phyloP scores from a whole-genome alignment of 2,888 invertebrate genomes.

The Aphidius colemani region DNA sequence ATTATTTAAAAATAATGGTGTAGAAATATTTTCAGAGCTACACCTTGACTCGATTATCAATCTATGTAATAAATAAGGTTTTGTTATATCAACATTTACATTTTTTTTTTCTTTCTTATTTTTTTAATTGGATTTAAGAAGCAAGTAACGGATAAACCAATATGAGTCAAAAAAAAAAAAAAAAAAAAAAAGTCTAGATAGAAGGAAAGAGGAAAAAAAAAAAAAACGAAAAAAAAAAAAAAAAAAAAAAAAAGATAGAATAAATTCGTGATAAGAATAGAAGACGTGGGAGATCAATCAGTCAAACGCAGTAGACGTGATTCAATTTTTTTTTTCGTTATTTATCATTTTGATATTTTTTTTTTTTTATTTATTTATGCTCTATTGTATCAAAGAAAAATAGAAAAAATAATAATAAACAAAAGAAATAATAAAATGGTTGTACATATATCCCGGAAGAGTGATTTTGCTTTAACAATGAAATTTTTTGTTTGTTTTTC shows the following conservation, averaged over 20 bases:
- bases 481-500: background rate
- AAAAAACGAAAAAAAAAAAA: slow-evolving; percentile 1
- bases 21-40: background rate
- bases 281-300: slow-evolving; percentile 13
- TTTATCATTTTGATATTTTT: background rate
- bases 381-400: background rate
- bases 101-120: background rate
- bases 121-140: background rate
- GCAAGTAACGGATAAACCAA: slow-evolving; percentile 10
- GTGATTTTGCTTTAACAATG: background rate
- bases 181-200: background rate
- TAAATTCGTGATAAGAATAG: background rate
- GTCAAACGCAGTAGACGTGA: slow-evolving; percentile 13
- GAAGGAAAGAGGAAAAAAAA: background rate
- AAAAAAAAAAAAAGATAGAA: background rate
- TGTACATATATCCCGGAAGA: background rate
- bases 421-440: background rate
- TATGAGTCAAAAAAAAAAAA: slow-evolving; percentile 1
- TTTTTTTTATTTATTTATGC: background rate
- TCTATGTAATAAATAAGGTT: background rate
- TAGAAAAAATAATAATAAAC: background rate
- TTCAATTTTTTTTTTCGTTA: background rate
- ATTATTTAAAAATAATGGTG: background rate
- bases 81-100: background rate
- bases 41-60: background rate